A percentile compares a stretch with the other conserved stretches of the same genome.
Conservation (phyloP, 2,888 invertebrate genomes). For the Thymelicus lineola region DNA sequence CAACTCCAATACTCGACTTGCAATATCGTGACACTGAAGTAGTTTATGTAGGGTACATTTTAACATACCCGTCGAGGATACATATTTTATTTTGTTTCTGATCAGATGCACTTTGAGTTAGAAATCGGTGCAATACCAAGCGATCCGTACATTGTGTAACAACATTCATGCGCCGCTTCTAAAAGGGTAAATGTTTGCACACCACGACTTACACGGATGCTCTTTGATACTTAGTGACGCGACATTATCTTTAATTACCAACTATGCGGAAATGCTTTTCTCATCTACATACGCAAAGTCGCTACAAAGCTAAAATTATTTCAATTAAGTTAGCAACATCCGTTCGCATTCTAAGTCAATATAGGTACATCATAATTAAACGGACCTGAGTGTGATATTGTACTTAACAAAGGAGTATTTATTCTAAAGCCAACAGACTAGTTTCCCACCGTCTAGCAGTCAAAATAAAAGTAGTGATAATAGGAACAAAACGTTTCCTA, state of each 20-base stretch:
- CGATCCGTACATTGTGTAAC: slow-evolving; percentile 56
- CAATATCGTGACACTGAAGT: not conserved
- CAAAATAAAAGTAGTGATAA: slow-evolving; percentile 61
- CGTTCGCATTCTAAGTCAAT: not conserved
- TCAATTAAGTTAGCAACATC: not conserved
- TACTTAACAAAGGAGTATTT: slow-evolving; percentile 47
- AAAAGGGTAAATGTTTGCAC: slow-evolving; percentile 52
- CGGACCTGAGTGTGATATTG: not conserved
- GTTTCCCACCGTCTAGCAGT: slow-evolving; percentile 65
- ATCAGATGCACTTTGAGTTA: slow-evolving; percentile 70
- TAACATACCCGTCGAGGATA: slow-evolving; percentile 41
- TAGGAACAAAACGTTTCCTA: slow-evolving; percentile 73
- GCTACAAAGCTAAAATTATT: not conserved
- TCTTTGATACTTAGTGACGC: slow-evolving; percentile 47
- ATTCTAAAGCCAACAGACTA: slow-evolving; percentile 62
- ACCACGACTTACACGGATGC: slow-evolving; percentile 50
- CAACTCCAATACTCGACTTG: not conserved
- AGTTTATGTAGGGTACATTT: slow-evolving; percentile 1
- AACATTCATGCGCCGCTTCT: slow-evolving; percentile 45
- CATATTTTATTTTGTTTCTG: slow-evolving; percentile 63
- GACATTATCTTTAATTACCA: slow-evolving; percentile 56
- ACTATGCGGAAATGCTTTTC: slow-evolving; percentile 38
- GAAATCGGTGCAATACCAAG: slow-evolving; percentile 57
- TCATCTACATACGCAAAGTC: slow-evolving; percentile 18
- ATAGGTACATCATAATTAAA: not conserved